Evolutionary conservation across 2,113 vertebrate genomes (phyloP), one percentile per base, ranked within the genome.

Genomic region (Sebastes schlegelii): DNA sequence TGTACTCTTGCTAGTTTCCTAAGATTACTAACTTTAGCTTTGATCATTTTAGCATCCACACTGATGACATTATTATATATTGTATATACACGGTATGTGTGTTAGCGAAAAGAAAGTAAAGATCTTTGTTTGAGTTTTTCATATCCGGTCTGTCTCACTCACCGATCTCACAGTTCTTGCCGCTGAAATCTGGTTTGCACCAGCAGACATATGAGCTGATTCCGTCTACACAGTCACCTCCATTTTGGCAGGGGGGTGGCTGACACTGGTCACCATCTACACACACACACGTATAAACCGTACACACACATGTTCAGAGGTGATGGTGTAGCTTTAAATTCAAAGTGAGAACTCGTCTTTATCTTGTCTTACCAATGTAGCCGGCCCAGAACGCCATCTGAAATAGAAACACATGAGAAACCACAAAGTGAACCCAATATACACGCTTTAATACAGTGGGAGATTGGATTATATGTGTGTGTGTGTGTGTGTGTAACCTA

Each of bases 101-200:
- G 70, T 46, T 13, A 26, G 40, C 2, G 1, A 23, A 61, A 71
- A 26, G 9, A 54, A 70, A 62, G 9, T 26, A 40, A 63, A 57
- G 21, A 63, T 16, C 45, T 34, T 34, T 34, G 34, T 34, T 34
- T 34, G 34, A 34, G 34, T 34, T 34, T 34, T 34, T 34, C 34
- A 8, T 1, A 13, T 46, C 3, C 14, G 21, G 42, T 6, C 4
- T 42, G n/a, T 19, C 6, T 2, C 52, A 58, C 92, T 93, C 93
- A 99, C 98, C 96, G 10, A 97, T 95, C 91, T 99, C 98, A 90
- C 98, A 99, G 95, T 98, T 97, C 73, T 93, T 98, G 70, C 98
- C 98, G 42, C 91, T 93, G 1, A 95, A 99, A 54, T 96, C 95
- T 3, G 86, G 16, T 9, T 34, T 81, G 88, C 98, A 99, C 96